Base-by-base conservation (phyloP, 2,888 invertebrate species). In the Augochlorella aurata region DNA sequence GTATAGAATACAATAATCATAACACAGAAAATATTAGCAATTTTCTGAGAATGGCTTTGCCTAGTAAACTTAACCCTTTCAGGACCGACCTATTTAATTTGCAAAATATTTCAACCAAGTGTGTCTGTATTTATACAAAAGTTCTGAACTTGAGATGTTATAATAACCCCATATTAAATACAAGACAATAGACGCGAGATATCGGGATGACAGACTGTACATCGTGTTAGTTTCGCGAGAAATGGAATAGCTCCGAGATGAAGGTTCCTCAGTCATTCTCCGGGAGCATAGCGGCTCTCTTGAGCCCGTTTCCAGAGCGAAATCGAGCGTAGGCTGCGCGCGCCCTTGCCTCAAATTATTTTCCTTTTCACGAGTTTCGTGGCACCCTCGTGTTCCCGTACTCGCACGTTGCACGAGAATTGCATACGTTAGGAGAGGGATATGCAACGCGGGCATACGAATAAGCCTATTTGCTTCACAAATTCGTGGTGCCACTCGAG, bases 401-500 rank as follows among this genome's bases (percentile, higher is more conserved):
- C 84, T 74, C 71, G 80, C 77, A 38, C 74, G 58, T 84, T 87
- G 84, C 87, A 87, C 80, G 50, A 77, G 54, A 77, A 88, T 87
- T 83, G 87, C 88, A 88, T 87, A 74, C 45, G 79, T 52, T 80
- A 79, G 84, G 66, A 58, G 44, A 86, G 76, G 76, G 67, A 75
- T 74, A 87, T 87, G 87, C 87, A 89, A 86, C 86, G 84, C 87
- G 87, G 78, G 86, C 85, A 88, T 88, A 87, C 81, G 86, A 88
- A 82, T 76, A 87, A 79, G 87, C 88, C 87, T 89, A 92, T 92
- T 92, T 92, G 92, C 90, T 89, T 92, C 77, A 89, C 91, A 91
- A 92, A 92, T 92, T 79, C 73, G 54, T 47, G 49, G 50, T 45
- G 65, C 61, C 75, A 87, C 89, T 86, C 87, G 87, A 88, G 85